phyloP scores from a whole-genome alignment of 2,888 invertebrate species.

The Xylota sylvarum region DNA sequence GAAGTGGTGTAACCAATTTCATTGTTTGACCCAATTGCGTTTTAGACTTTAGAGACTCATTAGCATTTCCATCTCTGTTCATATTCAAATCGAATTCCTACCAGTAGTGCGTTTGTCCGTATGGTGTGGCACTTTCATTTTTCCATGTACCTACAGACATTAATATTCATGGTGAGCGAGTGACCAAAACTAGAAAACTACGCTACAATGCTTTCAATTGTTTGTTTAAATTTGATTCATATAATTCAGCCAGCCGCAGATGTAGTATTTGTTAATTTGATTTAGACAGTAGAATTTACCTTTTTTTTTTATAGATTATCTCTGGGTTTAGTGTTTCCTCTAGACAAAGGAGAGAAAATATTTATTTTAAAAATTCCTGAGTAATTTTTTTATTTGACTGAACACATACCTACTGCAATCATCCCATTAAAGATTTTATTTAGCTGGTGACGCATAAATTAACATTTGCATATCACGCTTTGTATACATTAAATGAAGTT shows the following conservation, averaged over 20 bases:
- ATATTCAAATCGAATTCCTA: slow-evolving; percentile 42
- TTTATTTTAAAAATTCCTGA: background rate
- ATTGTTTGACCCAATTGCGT: slow-evolving; percentile 29
- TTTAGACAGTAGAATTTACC: background rate
- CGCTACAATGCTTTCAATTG: slow-evolving; percentile 54
- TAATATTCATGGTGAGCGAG: slow-evolving; percentile 63
- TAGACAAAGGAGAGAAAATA: background rate
- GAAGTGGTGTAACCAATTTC: slow-evolving; percentile 1
- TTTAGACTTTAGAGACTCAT: slow-evolving; percentile 28
- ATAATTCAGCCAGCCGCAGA: slow-evolving; percentile 21
- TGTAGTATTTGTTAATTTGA: slow-evolving; percentile 2
- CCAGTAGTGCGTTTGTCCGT: background rate
- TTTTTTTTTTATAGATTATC: slow-evolving; percentile 4
- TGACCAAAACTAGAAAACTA: slow-evolving; percentile 45
- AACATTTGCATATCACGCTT: slow-evolving; percentile 14
- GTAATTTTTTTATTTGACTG: background rate
- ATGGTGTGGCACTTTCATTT: slow-evolving; percentile 71
- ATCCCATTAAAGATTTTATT: slow-evolving; percentile 13
- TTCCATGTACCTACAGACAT: slow-evolving; percentile 33
- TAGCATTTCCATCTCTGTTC: slow-evolving; percentile 46
- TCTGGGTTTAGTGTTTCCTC: slow-evolving; percentile 3
- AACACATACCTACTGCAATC: background rate
- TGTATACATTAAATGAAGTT: background rate
- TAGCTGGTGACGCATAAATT: slow-evolving; percentile 17
- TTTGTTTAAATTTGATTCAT: slow-evolving; percentile 26